These are phyloP conservation scores for Caenorhabditis wallacei DNA, from an alignment of 2,888 invertebrate genomes.

Conservation along the genomic window DNA sequence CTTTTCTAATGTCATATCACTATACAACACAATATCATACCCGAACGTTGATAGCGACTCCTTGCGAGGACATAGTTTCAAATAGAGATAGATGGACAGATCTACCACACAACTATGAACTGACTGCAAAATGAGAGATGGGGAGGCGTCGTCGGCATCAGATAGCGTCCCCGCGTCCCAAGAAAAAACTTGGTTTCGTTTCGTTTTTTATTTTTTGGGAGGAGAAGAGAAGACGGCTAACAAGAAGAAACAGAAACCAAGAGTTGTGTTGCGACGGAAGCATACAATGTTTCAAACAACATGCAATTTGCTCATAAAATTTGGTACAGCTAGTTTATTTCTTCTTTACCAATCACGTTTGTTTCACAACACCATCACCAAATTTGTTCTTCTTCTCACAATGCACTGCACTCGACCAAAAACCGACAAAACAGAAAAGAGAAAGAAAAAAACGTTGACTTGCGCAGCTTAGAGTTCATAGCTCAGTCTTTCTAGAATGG, in stretches of 20 bases:
- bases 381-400: slow-evolving; percentile 24
- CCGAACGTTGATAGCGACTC: slow-evolving; percentile 65
- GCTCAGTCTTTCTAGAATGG: slow-evolving; percentile 24
- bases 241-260: slow-evolving; percentile 35
- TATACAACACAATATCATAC: slow-evolving; percentile 58
- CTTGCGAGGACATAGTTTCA: slow-evolving; percentile 52
- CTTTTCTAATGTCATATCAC: slow-evolving; percentile 44
- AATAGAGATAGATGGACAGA: slow-evolving; percentile 33
- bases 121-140: slow-evolving; percentile 51
- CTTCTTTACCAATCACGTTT: slow-evolving; percentile 50
- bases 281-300: slow-evolving; percentile 61
- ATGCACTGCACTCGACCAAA: slow-evolving; percentile 26
- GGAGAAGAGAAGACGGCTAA: slow-evolving; percentile 29
- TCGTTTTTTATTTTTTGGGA: slow-evolving; percentile 35
- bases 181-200: slow-evolving; percentile 45
- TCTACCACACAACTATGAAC: slow-evolving; percentile 45
- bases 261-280: slow-evolving; percentile 31
- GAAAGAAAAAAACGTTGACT: slow-evolving; percentile 13
- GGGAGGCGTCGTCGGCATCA: slow-evolving; percentile 46
- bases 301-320: slow-evolving; percentile 58
- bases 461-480: slow-evolving; percentile 52
- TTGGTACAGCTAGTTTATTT: slow-evolving; percentile 24
- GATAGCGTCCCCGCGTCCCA: slow-evolving; percentile 45
- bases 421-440: slow-evolving; percentile 2
- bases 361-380: slow-evolving; percentile 45